Evolutionary conservation across 2,797 vertebrate genomes (phyloP).

Genomic region (Sebastes oblongus): DNA sequence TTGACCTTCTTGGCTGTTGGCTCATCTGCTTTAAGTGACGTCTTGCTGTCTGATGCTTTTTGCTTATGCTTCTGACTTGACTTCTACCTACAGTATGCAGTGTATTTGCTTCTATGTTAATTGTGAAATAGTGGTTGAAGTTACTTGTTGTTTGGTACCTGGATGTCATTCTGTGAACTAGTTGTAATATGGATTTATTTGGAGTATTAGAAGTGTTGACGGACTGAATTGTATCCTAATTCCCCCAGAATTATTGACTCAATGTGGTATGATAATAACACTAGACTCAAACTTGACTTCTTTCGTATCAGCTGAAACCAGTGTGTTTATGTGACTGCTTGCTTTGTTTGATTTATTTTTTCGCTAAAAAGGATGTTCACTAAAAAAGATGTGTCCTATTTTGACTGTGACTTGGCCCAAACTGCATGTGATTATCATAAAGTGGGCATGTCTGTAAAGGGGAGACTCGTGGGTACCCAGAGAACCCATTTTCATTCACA

Average conservation of each 20-base stretch:
- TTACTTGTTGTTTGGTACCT: neutral
- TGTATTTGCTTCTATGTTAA: neutral
- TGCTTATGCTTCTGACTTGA: neutral
- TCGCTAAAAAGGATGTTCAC: no score
- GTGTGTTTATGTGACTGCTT: neutral
- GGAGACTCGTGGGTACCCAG: no score
- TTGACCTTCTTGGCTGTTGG: neutral
- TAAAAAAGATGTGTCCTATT: no score
- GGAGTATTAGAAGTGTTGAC: neutral
- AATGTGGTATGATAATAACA: neutral
- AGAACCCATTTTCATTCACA: no score
- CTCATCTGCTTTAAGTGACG: neutral
- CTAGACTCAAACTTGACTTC: no score
- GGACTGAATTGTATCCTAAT: neutral
- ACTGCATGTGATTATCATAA: no score
- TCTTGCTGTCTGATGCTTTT: neutral
- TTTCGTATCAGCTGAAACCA: neutral
- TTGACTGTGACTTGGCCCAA: fast-evolving
- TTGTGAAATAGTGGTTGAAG: neutral
- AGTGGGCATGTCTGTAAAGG: no score
- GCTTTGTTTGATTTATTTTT: no score
- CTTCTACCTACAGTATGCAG: neutral
- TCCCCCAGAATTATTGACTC: neutral
- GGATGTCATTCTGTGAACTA: neutral
- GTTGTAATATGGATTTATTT: neutral